phyloP scores from a whole-genome alignment of 35 echinoderm and acorn worm species.

The Anneissia japonica region DNA sequence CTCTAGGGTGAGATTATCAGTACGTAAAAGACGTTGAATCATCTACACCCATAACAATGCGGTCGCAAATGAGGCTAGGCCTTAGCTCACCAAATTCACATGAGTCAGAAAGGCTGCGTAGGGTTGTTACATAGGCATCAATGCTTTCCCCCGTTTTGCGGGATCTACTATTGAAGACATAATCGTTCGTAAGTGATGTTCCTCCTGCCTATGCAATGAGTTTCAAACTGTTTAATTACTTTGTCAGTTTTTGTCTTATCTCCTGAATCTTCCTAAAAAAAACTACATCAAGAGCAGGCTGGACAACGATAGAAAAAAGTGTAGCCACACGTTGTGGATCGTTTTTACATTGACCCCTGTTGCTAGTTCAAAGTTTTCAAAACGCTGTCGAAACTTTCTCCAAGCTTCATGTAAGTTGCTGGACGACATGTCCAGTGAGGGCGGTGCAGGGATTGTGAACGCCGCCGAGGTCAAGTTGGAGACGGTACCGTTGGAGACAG shows the following conservation, averaged over 20 bases:
- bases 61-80: not conserved
- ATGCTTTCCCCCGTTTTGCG: constrained; percentile 42
- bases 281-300: constrained; percentile 39
- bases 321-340: constrained; percentile 34
- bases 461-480: too few species aligned
- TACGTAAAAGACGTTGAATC: too few species aligned
- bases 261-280: constrained; percentile 17
- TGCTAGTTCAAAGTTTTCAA: constrained; percentile 40
- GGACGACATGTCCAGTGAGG: constrained; percentile 19
- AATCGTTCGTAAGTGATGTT: constrained; percentile 59
- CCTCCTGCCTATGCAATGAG: constrained; percentile 38
- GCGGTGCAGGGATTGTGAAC: constrained; percentile 32
- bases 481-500: too few species aligned
- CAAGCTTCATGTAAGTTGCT: constrained; percentile 10
- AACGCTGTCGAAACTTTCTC: constrained; percentile 43
- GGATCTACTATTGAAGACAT: constrained; percentile 42
- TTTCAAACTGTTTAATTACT: constrained; percentile 39
- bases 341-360: constrained; percentile 24
- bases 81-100: constrained; percentile 9
- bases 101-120: constrained; percentile 27
- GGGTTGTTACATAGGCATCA: constrained; percentile 26
- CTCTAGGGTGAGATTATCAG: constrained; percentile 18
- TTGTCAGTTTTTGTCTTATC: constrained; percentile 31
- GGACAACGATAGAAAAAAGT: constrained; percentile 37
- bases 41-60: too few species aligned